phyloP scores from a whole-genome alignment of 2,888 invertebrate genomes.

The Chloroclysta siterata region DNA sequence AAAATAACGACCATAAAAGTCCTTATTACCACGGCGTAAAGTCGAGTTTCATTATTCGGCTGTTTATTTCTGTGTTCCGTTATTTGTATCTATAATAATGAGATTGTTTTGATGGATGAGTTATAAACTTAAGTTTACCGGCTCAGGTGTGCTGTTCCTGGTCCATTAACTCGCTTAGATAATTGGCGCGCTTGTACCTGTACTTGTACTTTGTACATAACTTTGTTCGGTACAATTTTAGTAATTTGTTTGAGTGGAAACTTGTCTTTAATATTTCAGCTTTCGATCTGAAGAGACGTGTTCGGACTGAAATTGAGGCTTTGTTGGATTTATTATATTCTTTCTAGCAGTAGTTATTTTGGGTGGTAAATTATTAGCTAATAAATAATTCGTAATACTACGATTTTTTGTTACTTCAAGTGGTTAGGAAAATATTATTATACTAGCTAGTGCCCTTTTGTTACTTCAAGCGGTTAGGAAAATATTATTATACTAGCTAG shows the following conservation, averaged over 20 bases:
- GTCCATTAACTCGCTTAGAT: slow-evolving; percentile 39
- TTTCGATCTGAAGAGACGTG: slow-evolving; percentile 2
- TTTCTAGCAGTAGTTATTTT: background rate
- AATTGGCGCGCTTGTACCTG: slow-evolving; percentile 32
- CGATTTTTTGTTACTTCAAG: no score
- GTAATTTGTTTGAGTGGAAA: slow-evolving; percentile 31
- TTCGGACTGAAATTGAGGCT: background rate
- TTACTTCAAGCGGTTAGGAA: no score
- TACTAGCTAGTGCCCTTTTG: no score
- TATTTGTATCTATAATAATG: slow-evolving; percentile 43
- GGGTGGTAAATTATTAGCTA: background rate
- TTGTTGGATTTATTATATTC: background rate
- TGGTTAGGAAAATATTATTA: no score
- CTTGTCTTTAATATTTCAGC: slow-evolving; percentile 26
- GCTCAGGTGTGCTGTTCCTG: slow-evolving; percentile 39
- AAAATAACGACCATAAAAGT: slow-evolving; percentile 41
- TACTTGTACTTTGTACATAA: slow-evolving; percentile 18
- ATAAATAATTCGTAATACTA: no score
- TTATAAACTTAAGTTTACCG: slow-evolving; percentile 41
- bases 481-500: no score
- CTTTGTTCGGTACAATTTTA: slow-evolving; percentile 31
- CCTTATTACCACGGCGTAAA: slow-evolving; percentile 36
- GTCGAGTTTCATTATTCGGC: slow-evolving; percentile 30
- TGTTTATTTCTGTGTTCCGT: slow-evolving; percentile 33
- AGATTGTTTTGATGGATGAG: slow-evolving; percentile 45